Evolutionary conservation across 2,888 invertebrate genomes (phyloP).

Genomic region (Drosophila pseudotalamancana): DNA sequence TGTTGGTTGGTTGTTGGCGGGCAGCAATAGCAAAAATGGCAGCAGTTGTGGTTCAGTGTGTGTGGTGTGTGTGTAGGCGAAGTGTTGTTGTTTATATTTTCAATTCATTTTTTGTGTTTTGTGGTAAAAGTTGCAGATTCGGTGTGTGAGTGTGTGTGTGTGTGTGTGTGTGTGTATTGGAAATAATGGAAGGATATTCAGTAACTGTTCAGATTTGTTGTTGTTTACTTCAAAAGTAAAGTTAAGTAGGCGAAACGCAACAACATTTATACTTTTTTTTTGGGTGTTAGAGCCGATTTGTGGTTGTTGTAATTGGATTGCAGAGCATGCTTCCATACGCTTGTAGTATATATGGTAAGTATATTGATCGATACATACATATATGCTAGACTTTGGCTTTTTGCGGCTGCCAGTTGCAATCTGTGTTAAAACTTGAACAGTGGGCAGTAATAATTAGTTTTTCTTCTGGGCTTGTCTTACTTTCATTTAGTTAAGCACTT

Average conservation of each 20-base stretch:
- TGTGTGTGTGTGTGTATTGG: constrained; percentile 62
- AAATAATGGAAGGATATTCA: constrained; percentile 82
- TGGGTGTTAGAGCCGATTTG: constrained; percentile 52
- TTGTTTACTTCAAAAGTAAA: constrained; percentile 69
- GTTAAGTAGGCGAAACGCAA: constrained; percentile 71
- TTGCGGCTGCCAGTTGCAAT: constrained; percentile 35
- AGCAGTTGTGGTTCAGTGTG: constrained; percentile 74
- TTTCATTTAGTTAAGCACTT: constrained; percentile 4
- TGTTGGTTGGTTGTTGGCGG: constrained; percentile 62
- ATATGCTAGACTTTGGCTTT: constrained; percentile 11
- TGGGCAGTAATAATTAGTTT: constrained; percentile 19
- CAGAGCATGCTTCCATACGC: constrained; percentile 45
- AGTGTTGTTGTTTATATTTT: constrained; percentile 29
- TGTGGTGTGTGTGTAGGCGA: constrained; percentile 54
- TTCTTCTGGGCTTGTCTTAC: constrained; percentile 19
- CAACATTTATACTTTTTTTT: constrained; percentile 44
- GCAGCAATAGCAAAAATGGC: constrained; percentile 81
- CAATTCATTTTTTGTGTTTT: constrained; percentile 31
- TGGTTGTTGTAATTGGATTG: constrained; percentile 29
- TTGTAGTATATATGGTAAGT: constrained; percentile 24
- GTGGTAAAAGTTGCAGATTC: constrained; percentile 51
- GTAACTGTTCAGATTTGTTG: constrained; percentile 75
- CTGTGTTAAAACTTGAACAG: constrained; percentile 16
- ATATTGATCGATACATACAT: constrained; percentile 26
- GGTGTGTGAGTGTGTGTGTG: constrained; percentile 44